phyloP scores from a whole-genome alignment of 2,888 invertebrate species.

The Argyra leucocephala region DNA sequence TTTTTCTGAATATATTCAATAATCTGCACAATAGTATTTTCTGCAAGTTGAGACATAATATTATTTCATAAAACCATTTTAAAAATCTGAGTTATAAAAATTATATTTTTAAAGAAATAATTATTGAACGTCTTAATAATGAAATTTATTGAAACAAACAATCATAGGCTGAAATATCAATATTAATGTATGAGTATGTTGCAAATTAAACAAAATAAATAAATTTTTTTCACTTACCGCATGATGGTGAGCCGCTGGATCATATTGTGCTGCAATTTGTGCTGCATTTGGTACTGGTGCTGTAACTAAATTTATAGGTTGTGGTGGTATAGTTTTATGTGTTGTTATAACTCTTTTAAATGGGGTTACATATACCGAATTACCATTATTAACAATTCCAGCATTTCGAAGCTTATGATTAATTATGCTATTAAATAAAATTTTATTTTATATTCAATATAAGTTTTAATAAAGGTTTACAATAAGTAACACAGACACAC shows the following conservation, averaged over 20 bases:
- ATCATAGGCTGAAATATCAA: no score
- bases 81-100: no score
- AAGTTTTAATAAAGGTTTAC: constrained; percentile 9
- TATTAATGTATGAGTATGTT: no score
- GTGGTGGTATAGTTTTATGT: constrained; percentile 15
- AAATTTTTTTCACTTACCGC: constrained; percentile 21
- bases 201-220: neutral
- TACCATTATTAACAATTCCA: neutral
- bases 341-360: constrained; percentile 16
- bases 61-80: no score
- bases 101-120: no score
- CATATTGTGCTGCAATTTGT: constrained; percentile 41
- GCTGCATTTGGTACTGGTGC: constrained; percentile 23
- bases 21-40: no score
- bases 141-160: no score
- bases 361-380: constrained; percentile 13
- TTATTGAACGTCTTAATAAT: no score
- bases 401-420: constrained; percentile 13
- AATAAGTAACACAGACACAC: neutral
- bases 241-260: constrained; percentile 32
- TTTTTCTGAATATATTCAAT: no score
- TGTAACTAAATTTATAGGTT: constrained; percentile 13
- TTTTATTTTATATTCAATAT: neutral
- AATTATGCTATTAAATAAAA: constrained; percentile 10
- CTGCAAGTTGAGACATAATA: no score